Conservation (phyloP, 2,797 vertebrate species). For the Pangasius djambal region DNA sequence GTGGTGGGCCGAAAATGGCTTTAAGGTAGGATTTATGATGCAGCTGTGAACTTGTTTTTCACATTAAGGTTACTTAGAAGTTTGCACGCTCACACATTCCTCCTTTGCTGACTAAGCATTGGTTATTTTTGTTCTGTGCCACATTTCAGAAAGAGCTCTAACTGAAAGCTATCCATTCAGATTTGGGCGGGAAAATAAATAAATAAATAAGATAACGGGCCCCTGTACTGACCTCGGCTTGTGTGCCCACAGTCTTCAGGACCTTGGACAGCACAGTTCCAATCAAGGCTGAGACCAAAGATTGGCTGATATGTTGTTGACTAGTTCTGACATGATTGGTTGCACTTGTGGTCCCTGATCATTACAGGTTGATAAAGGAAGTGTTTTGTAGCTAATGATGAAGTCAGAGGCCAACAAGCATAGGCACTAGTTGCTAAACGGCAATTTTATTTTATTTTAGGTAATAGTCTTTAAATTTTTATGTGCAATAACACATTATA, state of each 20-base stretch:
- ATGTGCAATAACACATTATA: background rate
- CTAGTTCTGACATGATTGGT: constrained; percentile 7
- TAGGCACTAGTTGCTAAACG: background rate
- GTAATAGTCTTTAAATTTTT: background rate
- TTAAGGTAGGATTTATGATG: constrained; percentile 64
- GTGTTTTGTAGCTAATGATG: background rate
- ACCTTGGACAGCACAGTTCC: constrained; percentile 70
- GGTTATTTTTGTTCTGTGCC: constrained; percentile 70
- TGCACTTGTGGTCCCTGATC: background rate
- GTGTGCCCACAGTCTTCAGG: constrained; percentile 61
- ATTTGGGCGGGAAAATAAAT: background rate
- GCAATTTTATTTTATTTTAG: background rate
- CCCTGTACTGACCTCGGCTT: constrained; percentile 39
- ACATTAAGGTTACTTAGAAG: constrained; percentile 64
- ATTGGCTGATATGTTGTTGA: background rate
- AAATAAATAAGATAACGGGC: background rate
- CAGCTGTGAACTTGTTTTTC: constrained; percentile 70
- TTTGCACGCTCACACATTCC: constrained; percentile 59
- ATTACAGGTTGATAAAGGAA: background rate
- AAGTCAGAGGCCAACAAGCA: background rate
- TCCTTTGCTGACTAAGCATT: constrained; percentile 68
- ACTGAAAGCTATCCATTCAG: background rate
- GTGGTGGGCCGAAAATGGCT: constrained; percentile 70
- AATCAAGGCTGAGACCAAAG: constrained; percentile 28
- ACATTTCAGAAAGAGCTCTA: background rate